Base-by-base conservation (phyloP, 1,140 invertebrate species). In the Drosophila paulistorum region DNA sequence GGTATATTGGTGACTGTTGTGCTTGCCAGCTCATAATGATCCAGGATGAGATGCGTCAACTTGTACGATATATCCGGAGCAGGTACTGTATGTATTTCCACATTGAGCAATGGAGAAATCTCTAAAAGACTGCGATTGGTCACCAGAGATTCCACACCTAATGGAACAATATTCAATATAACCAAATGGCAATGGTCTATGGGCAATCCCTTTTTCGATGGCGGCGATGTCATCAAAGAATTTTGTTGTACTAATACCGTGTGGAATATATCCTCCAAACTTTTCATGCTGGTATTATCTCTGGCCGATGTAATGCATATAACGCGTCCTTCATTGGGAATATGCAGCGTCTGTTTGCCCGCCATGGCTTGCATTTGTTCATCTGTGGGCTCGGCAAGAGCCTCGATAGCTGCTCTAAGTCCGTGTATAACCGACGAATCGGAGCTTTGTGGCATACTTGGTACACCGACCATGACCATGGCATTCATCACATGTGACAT, bases 1-100 rank as follows among this genome's bases (percentile, higher is more conserved):
- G 98, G 98, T 85, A 99, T 99, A 33, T 98, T 98, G 26, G 98
- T 99, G 0, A 99, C 98, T 1, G 98, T 99, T 11, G 98, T 99
- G 62, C 96, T 98, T 1, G 97, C 96, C n/a, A 99, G 93, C 90
- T 97, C 95, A 85, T 98, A 99, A 92, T 99, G 98, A 7, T 95
- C 94, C 66, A 97, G 91, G 65, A 97, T 96, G 1, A 97, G 91
- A 60, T 96, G 94, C 0, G 96, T 95, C 9, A 97, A 92, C 81
- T 97, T 95, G 65, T 93, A 94, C 0, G 95, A 94, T 26, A 95
- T 91, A n/a, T 93, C 90, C 7, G 94, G 93, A 3, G 96, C 95
- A 91, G 94, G 95, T 13, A 96, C 94, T 3, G 94, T 94, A 77
- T 96, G 94, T 6, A 96, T 94, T 93, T 96, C 95, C 33, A 94